Evolutionary conservation across 2,888 invertebrate genomes (phyloP), one percentile per base, ranked within the genome.

Genomic region (Macaria notata): DNA sequence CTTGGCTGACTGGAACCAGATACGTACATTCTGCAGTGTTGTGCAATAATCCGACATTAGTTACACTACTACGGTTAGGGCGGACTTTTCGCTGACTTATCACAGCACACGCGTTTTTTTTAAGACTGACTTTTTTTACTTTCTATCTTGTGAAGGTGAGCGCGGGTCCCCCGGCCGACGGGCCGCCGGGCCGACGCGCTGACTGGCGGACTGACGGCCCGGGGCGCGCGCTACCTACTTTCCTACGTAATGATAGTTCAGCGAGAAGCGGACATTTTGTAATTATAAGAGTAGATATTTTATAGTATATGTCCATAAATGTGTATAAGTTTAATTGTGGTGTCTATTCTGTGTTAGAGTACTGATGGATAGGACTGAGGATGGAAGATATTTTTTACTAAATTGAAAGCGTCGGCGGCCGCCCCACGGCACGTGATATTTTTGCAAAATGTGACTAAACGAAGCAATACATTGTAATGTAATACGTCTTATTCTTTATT

Each of bases 391-490:
- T 90, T 91, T 88, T 88, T 86, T 89, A 89, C 85, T 79, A 83
- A 82, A 86, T 59, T 59, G 54, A 71, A 68, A 76, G 73, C 74
- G 65, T 73, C 63, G 66, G 65, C 38, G 38, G 46, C 41, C 43
- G 49, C 49, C 19, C 31, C 38, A 43, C 79, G 68, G 74, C 79
- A 84, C 92, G 93, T 93, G 93, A 93, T 93, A 94, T 93, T 93
- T 93, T 93, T 93, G 86, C 91, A 92, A 92, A 93, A 93, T 93
- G 93, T 94, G 94, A 94, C 93, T 93, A 90, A 94, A 93, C 92
- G 92, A 94, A 95, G 94, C 94, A 95, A 94, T 94, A 94, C 94
- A 92, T 93, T 93, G 93, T 94, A 94, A 93, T 93, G 93, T 92
- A 88, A 90, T 90, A 88, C 88, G 92, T 93, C 92, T 92, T 92